Percentiles rank a stretch among this genome's conserved stretches.
Conservation (phyloP, 2,113 vertebrate genomes). For the Thunnus thynnus region DNA sequence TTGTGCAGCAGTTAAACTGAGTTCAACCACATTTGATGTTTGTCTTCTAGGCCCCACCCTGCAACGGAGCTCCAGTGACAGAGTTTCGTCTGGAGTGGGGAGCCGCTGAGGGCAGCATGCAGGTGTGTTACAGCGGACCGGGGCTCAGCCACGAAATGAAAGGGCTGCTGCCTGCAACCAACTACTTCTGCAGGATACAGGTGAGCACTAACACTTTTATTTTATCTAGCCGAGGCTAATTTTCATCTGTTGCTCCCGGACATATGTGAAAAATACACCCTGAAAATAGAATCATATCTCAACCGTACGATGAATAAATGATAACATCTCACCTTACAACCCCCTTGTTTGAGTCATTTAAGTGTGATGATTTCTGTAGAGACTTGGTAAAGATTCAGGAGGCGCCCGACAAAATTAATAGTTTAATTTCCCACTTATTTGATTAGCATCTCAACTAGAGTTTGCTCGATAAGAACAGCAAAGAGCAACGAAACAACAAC, state of each 20-base stretch:
- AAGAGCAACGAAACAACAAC: too few relatives aligned
- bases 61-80: conserved; percentile 91
- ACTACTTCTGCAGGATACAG: conserved; percentile 96
- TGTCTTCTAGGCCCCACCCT: conserved; percentile 85
- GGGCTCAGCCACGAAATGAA: conserved; percentile 91
- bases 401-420: neutral
- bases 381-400: neutral
- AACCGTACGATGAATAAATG: neutral
- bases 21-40: neutral
- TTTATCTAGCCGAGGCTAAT: neutral
- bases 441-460: too few relatives aligned
- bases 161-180: conserved; percentile 93
- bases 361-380: neutral
- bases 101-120: conserved; percentile 94
- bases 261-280: neutral
- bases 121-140: conserved; percentile 91
- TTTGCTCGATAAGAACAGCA: too few relatives aligned
- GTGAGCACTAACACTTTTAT: conserved; percentile 76
- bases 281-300: neutral
- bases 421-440: too few relatives aligned
- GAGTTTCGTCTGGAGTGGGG: conserved; percentile 97
- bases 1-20: too few relatives aligned
- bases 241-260: neutral
- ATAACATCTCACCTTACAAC: neutral
- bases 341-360: neutral